These are phyloP conservation scores for Tetraodon nigroviridis DNA, from an alignment of 2,113 vertebrate genomes.

Conservation along the genomic window DNA sequence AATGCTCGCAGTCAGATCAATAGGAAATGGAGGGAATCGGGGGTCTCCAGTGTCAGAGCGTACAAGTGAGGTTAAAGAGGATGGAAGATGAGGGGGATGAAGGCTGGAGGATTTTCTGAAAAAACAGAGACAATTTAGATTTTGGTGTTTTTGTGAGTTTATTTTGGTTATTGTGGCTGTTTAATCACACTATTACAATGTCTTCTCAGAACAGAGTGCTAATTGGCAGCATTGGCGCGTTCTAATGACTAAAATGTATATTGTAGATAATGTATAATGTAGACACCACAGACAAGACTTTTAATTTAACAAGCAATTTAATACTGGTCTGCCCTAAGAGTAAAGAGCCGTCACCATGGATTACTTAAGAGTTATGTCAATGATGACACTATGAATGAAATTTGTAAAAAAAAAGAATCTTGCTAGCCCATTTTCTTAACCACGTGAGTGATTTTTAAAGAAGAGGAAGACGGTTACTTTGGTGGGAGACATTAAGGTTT, in stretches of 20 bases:
- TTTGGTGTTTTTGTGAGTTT: slow-evolving; percentile 31
- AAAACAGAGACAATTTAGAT: too few relatives aligned
- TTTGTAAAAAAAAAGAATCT: too few relatives aligned
- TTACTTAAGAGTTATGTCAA: slow-evolving; percentile 31
- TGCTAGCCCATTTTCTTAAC: slow-evolving; percentile 23
- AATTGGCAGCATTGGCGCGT: too few relatives aligned
- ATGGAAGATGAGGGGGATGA: slow-evolving; percentile 31
- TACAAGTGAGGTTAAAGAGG: slow-evolving; percentile 31
- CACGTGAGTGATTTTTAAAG: slow-evolving; percentile 23
- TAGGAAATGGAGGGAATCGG: not conserved
- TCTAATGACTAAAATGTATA: slow-evolving; percentile 16
- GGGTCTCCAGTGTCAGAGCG: not conserved
- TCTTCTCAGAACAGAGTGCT: too few relatives aligned
- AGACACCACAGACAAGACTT: slow-evolving; percentile 24
- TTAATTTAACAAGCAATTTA: not conserved
- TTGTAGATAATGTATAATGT: too few relatives aligned
- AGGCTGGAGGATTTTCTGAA: not conserved
- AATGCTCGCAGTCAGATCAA: not conserved
- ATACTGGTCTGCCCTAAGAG: slow-evolving; percentile 17
- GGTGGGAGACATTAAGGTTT: not conserved
- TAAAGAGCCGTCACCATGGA: slow-evolving; percentile 39
- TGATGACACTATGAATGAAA: slow-evolving; percentile 1
- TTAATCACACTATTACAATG: too few relatives aligned
- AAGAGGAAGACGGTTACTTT: slow-evolving; percentile 30
- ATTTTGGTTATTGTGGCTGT: too few relatives aligned